Evolutionary conservation across 2,113 vertebrate species (phyloP).

Genomic region (Erythrocercus mccallii): DNA sequence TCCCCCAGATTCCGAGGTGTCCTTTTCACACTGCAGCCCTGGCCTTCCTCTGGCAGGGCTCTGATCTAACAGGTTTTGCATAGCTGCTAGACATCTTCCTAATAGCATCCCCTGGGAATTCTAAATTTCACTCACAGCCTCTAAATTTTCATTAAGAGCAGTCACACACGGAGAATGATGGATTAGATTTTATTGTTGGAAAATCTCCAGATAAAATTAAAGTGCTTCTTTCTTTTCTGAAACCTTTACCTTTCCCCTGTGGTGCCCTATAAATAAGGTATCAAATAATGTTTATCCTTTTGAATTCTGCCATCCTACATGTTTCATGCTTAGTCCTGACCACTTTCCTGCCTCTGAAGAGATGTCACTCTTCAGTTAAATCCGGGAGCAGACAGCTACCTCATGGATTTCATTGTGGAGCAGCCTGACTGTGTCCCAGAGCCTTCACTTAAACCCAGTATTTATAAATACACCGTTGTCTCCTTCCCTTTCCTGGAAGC

Average conservation of each 20-base stretch:
- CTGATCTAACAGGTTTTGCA: constrained; percentile 32
- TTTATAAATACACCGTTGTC: background rate
- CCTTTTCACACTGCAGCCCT: background rate
- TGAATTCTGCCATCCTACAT: constrained; percentile 21
- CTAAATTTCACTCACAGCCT: constrained; percentile 70
- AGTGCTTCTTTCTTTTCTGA: constrained; percentile 59
- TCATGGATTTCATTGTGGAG: background rate
- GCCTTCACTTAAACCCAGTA: background rate
- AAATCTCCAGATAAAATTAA: constrained; percentile 73
- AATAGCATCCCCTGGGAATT: constrained; percentile 62
- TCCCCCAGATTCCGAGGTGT: background rate
- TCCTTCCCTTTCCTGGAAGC: background rate
- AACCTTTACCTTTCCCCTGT: constrained; percentile 40
- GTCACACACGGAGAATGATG: constrained; percentile 65
- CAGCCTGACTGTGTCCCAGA: background rate
- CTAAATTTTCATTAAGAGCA: constrained; percentile 72
- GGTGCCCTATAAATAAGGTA: constrained; percentile 42
- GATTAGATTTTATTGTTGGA: constrained; percentile 75
- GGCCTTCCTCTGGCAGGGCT: background rate
- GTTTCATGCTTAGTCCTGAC: background rate
- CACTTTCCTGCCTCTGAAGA: constrained; percentile 18
- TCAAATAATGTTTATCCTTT: constrained; percentile 51
- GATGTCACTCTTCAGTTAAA: constrained; percentile 18
- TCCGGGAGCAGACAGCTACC: background rate
- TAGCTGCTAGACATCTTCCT: constrained; percentile 59